These are phyloP conservation scores for Nephrotoma flavescens DNA, from an alignment of 2,888 invertebrate genomes.

Conservation along the genomic window DNA sequence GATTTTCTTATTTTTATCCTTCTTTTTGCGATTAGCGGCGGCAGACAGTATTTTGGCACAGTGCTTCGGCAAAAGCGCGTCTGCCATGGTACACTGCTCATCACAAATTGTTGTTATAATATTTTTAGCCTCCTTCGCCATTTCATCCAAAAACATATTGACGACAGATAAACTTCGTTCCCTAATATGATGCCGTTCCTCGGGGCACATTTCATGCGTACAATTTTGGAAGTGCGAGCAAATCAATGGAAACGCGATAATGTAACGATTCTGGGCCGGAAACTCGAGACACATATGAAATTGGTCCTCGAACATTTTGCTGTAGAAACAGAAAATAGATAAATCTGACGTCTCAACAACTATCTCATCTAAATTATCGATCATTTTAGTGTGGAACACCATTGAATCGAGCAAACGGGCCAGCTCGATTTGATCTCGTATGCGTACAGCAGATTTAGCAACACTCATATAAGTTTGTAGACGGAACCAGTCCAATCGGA, in stretches of 20 bases:
- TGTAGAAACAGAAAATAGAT: constrained; percentile 95
- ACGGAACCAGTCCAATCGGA: constrained; percentile 94
- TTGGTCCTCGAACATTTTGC: constrained; percentile 91
- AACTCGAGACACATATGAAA: constrained; percentile 98
- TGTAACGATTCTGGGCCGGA: constrained; percentile 95
- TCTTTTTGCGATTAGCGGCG: constrained; percentile 77
- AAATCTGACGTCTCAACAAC: constrained; percentile 93
- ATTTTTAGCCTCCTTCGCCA: constrained; percentile 97
- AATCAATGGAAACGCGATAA: constrained; percentile 93
- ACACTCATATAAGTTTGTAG: constrained; percentile 88
- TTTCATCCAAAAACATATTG: constrained; percentile 95
- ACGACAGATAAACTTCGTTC: constrained; percentile 91
- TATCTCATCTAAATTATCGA: constrained; percentile 94
- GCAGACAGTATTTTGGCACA: constrained; percentile 84
- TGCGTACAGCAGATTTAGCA: constrained; percentile 58
- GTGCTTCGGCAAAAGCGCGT: constrained; percentile 87
- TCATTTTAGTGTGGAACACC: constrained; percentile 94
- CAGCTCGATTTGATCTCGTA: constrained; percentile 73
- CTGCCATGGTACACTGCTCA: constrained; percentile 94
- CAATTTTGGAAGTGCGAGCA: constrained; percentile 97
- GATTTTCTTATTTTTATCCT: constrained; percentile 77
- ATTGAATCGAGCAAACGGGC: constrained; percentile 89
- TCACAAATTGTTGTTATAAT: constrained; percentile 98
- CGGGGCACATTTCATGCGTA: constrained; percentile 95
- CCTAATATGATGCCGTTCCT: constrained; percentile 92